Conservation (phyloP, 2,888 invertebrate genomes). For the Lasioglossum pauxillum region DNA sequence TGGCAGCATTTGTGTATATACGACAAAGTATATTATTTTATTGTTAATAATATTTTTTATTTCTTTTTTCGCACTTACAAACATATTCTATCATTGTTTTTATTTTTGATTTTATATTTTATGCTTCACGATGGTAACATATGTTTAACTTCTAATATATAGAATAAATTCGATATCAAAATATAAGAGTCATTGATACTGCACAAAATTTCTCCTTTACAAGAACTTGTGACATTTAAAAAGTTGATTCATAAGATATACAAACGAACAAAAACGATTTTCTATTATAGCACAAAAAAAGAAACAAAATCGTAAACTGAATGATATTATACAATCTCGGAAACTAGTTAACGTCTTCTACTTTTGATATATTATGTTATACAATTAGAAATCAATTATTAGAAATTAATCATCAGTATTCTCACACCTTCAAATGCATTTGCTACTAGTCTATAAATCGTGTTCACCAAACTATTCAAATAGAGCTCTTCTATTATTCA, state of each 20-base stretch:
- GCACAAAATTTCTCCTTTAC: slow-evolving; percentile 63
- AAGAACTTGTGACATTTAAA: slow-evolving; percentile 44
- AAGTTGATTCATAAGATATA: slow-evolving; percentile 39
- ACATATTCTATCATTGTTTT: slow-evolving; percentile 43
- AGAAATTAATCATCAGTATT: slow-evolving; percentile 59
- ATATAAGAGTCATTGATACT: slow-evolving; percentile 39
- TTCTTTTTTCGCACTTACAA: slow-evolving; percentile 32
- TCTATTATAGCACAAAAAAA: slow-evolving; percentile 52
- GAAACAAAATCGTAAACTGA: slow-evolving; percentile 33
- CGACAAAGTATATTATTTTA: slow-evolving; percentile 32
- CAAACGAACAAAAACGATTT: slow-evolving; percentile 49
- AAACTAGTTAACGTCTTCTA: slow-evolving; percentile 35
- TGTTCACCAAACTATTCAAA: slow-evolving; percentile 69
- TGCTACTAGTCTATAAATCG: slow-evolving; percentile 71
- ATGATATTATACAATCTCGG: slow-evolving; percentile 24
- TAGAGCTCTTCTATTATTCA: slow-evolving; percentile 64
- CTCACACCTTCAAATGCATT: slow-evolving; percentile 60
- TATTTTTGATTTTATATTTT: slow-evolving; percentile 44
- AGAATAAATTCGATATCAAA: slow-evolving; percentile 42
- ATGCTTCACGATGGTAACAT: slow-evolving; percentile 33
- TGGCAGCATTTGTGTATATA: slow-evolving; percentile 55
- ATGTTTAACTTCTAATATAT: slow-evolving; percentile 15
- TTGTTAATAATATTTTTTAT: slow-evolving; percentile 20
- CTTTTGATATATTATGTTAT: slow-evolving; percentile 56
- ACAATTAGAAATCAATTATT: slow-evolving; percentile 44